Evolutionary conservation across 2,797 vertebrate species (phyloP), one percentile per base, ranked within the genome.

Genomic region (Morus bassanus): DNA sequence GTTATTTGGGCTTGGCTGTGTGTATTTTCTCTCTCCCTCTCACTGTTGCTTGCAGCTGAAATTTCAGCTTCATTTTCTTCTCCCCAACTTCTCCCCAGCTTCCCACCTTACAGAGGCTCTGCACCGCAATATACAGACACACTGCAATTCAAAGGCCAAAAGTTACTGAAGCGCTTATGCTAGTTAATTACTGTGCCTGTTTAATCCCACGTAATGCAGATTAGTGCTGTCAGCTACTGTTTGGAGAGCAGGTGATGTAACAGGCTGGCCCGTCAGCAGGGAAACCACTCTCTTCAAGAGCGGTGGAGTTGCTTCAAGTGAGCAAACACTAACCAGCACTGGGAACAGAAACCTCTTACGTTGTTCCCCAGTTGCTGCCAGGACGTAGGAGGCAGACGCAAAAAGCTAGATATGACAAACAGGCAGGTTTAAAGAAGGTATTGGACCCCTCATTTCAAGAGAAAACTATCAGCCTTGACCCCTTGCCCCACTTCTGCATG

Each of bases 131-230:
- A 13, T 23, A 73, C 93, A 93, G 86, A 88, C 63, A 86, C 11
- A 18, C 57, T 50, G 67, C 50, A 41, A 69, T 82, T 74, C 93
- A 96, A 85, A 95, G 84, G 90, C 74, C 76, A 74, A 83, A 88
- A 85, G 90, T 97, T 96, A 51, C 94, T 96, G 92, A 98, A 95
- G 91, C 33, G 65, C 95, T 98, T 98, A 97, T 53, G 93, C 88
- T 89, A 65, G 41, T 95, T 97, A 97, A 98, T 95, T 96, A 96
- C 94, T 67, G 21, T 95, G 96, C 73, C 95, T 22, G 85, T 70
- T 91, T 85, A 97, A 96, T 97, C 94, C 96, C 92, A 88, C 35
- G 19, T 97, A 96, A 96, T 96, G 81, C 89, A 92, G 97, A 98
- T 98, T 97, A 97, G 95, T 3, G 53, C 78, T 86, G 77, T 91